Conservation (phyloP, 2,797 vertebrate genomes). For the Sebastes goodei region DNA sequence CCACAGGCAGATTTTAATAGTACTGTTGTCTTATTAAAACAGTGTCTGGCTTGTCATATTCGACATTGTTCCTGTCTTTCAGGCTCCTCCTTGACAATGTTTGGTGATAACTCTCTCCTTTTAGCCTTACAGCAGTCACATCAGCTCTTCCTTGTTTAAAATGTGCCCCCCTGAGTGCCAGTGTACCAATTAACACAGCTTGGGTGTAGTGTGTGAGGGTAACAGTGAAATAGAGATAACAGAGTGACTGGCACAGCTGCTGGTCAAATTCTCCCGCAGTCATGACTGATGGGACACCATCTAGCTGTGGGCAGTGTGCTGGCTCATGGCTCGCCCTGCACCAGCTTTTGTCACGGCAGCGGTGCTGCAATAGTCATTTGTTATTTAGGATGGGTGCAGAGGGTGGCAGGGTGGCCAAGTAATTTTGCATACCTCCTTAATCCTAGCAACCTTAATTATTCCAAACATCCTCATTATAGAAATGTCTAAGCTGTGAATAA, state of each 20-base stretch:
- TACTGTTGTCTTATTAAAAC: background rate
- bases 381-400: conserved; percentile 34
- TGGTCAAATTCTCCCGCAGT: conserved; percentile 38
- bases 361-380: conserved; percentile 42
- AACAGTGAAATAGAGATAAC: conserved; percentile 28
- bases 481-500: conserved; percentile 1
- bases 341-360: conserved; percentile 48
- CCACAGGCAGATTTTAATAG: background rate
- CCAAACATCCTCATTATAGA: conserved; percentile 1
- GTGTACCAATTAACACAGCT: conserved; percentile 1
- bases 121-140: background rate
- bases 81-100: background rate
- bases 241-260: conserved; percentile 23
- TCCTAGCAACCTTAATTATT: background rate
- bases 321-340: conserved; percentile 52
- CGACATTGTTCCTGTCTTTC: background rate
- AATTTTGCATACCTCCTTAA: conserved; percentile 28
- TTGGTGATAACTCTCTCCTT: background rate
- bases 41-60: background rate
- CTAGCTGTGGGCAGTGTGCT: conserved; percentile 45
- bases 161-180: conserved; percentile 1
- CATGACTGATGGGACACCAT: conserved; percentile 45
- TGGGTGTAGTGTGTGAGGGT: background rate
- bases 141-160: background rate
- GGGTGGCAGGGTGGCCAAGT: conserved; percentile 10